These are phyloP conservation scores for Verasper variegatus DNA, from an alignment of 2,113 vertebrate species.

Conservation along the genomic window DNA sequence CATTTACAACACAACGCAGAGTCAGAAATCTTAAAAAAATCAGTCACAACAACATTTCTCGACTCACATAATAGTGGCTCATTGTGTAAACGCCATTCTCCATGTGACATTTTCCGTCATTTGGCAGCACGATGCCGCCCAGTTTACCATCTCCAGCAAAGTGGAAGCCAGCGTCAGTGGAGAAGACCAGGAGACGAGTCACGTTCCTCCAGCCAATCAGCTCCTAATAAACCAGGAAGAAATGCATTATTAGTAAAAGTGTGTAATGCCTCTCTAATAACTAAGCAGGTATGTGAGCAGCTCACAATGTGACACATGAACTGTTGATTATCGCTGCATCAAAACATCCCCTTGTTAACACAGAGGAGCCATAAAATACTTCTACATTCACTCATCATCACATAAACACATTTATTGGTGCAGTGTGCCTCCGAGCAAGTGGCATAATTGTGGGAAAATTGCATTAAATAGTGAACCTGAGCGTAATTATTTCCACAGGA, in stretches of 20 bases:
- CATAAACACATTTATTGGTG: slow-evolving; percentile 33
- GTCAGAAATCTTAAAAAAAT: background rate
- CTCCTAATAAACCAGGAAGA: slow-evolving; percentile 78
- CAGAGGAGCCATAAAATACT: slow-evolving; percentile 37
- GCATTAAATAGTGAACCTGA: background rate
- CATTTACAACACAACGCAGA: background rate
- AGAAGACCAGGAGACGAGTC: slow-evolving; percentile 96
- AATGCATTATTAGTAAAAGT: background rate
- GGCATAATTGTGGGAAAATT: slow-evolving; percentile 15
- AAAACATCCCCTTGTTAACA: slow-evolving; percentile 35
- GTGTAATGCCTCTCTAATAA: background rate
- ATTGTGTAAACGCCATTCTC: slow-evolving; percentile 93
- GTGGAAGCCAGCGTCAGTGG: slow-evolving; percentile 98
- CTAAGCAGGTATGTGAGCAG: background rate
- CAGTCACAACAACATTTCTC: background rate
- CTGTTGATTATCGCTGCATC: slow-evolving; percentile 23
- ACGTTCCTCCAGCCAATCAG: slow-evolving; percentile 98
- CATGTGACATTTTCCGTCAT: slow-evolving; percentile 96
- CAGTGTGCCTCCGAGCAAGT: slow-evolving; percentile 24
- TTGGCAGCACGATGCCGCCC: slow-evolving; percentile 97
- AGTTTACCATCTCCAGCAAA: slow-evolving; percentile 98
- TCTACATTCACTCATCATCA: slow-evolving; percentile 39
- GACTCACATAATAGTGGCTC: slow-evolving; percentile 98
- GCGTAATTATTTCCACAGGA: slow-evolving; percentile 14
- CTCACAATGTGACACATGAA: background rate